phyloP scores from a whole-genome alignment of 2,888 invertebrate genomes.

The Drosophila sordidula region DNA sequence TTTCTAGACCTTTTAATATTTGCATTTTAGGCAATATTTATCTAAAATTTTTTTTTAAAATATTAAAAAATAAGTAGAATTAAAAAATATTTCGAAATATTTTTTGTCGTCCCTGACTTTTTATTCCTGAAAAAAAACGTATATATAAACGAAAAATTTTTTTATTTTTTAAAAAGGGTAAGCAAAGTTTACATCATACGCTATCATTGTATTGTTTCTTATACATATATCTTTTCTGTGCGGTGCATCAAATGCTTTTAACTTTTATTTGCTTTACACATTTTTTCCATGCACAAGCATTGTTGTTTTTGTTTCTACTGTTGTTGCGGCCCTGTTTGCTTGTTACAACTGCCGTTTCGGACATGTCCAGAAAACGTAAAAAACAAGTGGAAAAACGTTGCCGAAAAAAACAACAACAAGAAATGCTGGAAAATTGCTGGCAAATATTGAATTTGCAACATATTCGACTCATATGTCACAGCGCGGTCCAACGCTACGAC shows the following conservation, averaged over 20 bases:
- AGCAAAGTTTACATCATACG: background rate
- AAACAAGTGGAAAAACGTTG: constrained; percentile 15
- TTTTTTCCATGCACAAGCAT: constrained; percentile 53
- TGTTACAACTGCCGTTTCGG: constrained; percentile 68
- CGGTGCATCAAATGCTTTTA: constrained; percentile 72
- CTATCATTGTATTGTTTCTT: constrained; percentile 20
- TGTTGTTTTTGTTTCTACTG: constrained; percentile 38
- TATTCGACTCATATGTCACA: constrained; percentile 82
- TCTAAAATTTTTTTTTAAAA: too few relatives aligned
- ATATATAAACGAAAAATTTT: too few relatives aligned
- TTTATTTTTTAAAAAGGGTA: constrained; percentile 5
- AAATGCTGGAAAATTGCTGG: constrained; percentile 82
- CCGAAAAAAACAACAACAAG: constrained; percentile 57
- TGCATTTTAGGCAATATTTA: too few relatives aligned
- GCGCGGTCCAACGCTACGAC: constrained; percentile 26
- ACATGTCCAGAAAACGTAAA: constrained; percentile 40
- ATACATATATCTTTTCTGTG: constrained; percentile 35
- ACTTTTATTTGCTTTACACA: constrained; percentile 78
- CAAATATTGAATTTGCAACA: constrained; percentile 84
- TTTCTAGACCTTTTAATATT: too few relatives aligned
- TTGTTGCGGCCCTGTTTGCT: constrained; percentile 55
- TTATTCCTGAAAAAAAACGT: too few relatives aligned
- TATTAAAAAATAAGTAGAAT: too few relatives aligned
- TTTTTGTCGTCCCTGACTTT: too few relatives aligned
- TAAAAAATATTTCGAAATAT: too few relatives aligned